Base-by-base conservation (phyloP, 2,797 vertebrate species). In the Microhierax caerulescens region DNA sequence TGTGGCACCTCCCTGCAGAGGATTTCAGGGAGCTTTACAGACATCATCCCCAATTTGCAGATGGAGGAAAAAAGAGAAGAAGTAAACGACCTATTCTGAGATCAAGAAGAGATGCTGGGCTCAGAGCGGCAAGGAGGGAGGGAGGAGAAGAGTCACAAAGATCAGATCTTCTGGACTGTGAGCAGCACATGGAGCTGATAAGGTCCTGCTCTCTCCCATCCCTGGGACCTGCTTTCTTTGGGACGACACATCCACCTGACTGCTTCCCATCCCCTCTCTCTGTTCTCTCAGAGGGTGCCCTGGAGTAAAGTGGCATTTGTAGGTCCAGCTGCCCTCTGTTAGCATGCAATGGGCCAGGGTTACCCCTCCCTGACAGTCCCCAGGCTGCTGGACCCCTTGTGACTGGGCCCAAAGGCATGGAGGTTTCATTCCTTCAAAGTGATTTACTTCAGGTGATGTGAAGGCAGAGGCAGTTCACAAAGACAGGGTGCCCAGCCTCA, bases 1-100 rank as follows among this genome's bases (percentile, higher is more conserved):
- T 81, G 78, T 88, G 90, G 73, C 86, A 88, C 89, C 92, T 95
- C 96, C 95, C 93, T 76, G 81, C 78, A 81, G 82, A 95, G 90
- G 82, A 96, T 94, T 96, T 96, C 94, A 95, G 59, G 48, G 61
- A 81, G 81, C 84, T 92, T 91, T 94, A 90, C 0, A 0, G 16
- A 63, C 69, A 88, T 87, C 74, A 4, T 50, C 41, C 60, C 79
- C 37, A 78, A 8, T 81, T 91, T 92, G 41, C 85, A 75, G 37
- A 72, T 30, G 41, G 24, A 94, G 72, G 77, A 91, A 80, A 0
- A 11, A 72, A 85, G 70, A 88, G 39, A 59, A 90, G 51, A 63
- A 83, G 56, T 36, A 70, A 96, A 28, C 0, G 9, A 79, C 45
- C 56, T 90, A 37, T 90, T 88, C 80, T 74, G 74, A 88, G 74